Conservation (phyloP, 2,888 invertebrate genomes). For the Thumatha senex region DNA sequence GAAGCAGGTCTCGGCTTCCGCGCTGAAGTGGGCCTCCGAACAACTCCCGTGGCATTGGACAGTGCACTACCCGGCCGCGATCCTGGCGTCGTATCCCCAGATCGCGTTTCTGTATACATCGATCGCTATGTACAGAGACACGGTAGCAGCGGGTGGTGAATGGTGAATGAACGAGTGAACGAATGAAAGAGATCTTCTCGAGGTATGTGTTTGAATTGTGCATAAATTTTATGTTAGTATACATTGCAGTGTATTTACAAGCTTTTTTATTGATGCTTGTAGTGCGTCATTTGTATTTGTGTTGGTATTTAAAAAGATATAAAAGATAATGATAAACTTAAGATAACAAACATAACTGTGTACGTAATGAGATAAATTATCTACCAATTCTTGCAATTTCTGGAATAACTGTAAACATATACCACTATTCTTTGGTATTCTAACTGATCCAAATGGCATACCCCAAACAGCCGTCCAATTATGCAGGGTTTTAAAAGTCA, state of each 20-base stretch:
- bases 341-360: too few relatives aligned
- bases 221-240: not conserved
- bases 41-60: slow-evolving; percentile 83
- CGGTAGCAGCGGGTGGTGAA: slow-evolving; percentile 15
- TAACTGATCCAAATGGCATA: too few relatives aligned
- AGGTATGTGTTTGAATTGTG: not conserved
- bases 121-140: slow-evolving; percentile 35
- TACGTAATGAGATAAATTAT: too few relatives aligned
- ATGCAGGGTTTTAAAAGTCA: too few relatives aligned
- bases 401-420: too few relatives aligned
- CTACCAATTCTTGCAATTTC: too few relatives aligned
- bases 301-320: not conserved
- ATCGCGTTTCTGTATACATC: slow-evolving; percentile 85
- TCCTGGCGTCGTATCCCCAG: slow-evolving; percentile 89
- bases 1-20: slow-evolving; percentile 86
- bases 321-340: not conserved
- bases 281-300: not conserved
- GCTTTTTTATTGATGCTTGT: not conserved
- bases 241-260: slow-evolving; percentile 2
- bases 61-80: slow-evolving; percentile 95
- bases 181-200: slow-evolving; percentile 9
- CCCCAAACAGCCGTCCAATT: too few relatives aligned
- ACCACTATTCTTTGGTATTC: too few relatives aligned
- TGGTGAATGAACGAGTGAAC: slow-evolving; percentile 16
- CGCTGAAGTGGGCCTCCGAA: slow-evolving; percentile 83